Evolutionary conservation across 2,797 vertebrate species (phyloP), one percentile per base, ranked within the genome.

Genomic region (Ctenopoma multispine): DNA sequence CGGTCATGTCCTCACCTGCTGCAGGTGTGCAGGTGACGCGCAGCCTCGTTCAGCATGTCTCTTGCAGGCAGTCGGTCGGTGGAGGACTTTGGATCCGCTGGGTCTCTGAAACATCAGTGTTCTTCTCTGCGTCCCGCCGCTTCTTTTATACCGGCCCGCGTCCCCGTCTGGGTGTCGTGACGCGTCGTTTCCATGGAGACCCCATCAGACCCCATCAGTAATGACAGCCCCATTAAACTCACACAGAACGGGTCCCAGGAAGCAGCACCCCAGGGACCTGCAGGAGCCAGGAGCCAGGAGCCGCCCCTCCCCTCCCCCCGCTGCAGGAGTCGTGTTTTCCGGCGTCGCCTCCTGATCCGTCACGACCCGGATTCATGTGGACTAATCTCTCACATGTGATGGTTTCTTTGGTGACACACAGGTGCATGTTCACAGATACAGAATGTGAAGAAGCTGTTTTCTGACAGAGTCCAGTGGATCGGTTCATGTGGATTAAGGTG

Each of bases 241-340:
- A 29, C 69, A 49, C 68, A 58, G 62, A 46, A 10, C 10, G 50
- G 2, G 53, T 47, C 63, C 80, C 73, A 50, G 76, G 76, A 72
- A 78, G 68, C 41, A 10, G 55, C 62, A 3, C 78, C 69, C 82
- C 62, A 14, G 84, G 59, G 75, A 80, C 76, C 77, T 2, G 70
- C 77, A 1, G 63, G 20, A 1, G 5, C n/a, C n/a, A n/a, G n/a
- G n/a, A n/a, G n/a, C 10, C 64, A 49, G 53, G 61, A 9, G 0
- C 58, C n/a, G 31, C 43, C 18, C 0, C 38, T 4, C 0, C 18
- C 7, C 15, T 3, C 11, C 43, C 36, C 46, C 27, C 57, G 8
- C 31, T 0, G 47, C n/a, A 13, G 60, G 75, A 80, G 69, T 84
- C 85, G 82, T 87, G 80, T 69, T 77, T 80, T 87, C 85, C 85